Conservation (phyloP, 2,797 vertebrate species). For the Tragelaphus eurycerus region DNA sequence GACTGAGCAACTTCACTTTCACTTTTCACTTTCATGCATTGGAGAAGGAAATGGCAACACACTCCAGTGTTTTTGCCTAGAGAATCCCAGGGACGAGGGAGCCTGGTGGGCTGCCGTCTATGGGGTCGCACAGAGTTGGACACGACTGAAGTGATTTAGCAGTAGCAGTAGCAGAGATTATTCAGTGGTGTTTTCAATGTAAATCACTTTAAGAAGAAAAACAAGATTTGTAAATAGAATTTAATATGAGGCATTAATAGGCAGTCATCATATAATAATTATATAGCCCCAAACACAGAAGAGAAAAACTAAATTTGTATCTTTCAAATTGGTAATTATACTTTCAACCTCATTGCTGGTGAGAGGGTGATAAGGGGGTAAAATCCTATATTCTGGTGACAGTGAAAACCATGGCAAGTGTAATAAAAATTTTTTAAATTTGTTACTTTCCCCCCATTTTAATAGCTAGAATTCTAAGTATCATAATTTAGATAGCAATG, state of each 20-base stretch:
- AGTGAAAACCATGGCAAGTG: background rate
- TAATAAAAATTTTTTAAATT: background rate
- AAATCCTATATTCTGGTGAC: background rate
- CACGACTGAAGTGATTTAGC: too few relatives aligned
- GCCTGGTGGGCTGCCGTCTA: too few relatives aligned
- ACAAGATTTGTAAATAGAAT: background rate
- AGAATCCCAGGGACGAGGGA: too few relatives aligned
- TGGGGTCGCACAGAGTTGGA: too few relatives aligned
- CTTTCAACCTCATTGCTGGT: background rate
- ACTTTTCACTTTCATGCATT: too few relatives aligned
- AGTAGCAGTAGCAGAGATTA: background rate
- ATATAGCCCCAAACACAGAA: background rate
- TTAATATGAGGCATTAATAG: background rate
- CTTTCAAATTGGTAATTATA: background rate
- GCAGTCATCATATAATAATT: background rate
- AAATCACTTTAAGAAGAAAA: background rate
- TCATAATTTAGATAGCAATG: background rate
- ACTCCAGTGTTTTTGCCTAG: too few relatives aligned
- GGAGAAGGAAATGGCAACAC: too few relatives aligned
- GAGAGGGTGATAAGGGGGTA: background rate
- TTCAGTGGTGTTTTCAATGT: background rate
- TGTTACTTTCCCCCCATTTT: background rate
- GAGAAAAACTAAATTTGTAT: background rate
- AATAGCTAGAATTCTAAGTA: background rate
- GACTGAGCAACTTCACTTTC: too few relatives aligned